Conservation (phyloP, 2,797 vertebrate genomes). For the Rhinatrema bivittatum region DNA sequence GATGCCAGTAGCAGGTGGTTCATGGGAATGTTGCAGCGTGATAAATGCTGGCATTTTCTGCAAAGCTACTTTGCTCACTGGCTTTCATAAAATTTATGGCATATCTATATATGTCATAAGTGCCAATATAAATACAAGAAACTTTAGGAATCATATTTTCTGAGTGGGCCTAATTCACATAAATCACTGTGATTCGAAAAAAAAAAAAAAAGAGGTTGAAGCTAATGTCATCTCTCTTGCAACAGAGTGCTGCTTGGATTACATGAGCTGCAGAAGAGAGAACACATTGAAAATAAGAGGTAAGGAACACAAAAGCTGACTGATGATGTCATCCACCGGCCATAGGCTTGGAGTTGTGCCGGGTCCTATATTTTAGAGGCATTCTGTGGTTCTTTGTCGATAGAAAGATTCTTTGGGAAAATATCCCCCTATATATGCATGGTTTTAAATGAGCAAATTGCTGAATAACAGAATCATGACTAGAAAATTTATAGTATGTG, state of each 20-base stretch:
- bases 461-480: too few species aligned
- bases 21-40: neutral
- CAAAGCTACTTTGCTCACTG: slow-evolving; percentile 2
- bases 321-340: neutral
- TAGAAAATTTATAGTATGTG: too few species aligned
- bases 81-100: slow-evolving; percentile 9
- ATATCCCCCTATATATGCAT: too few species aligned
- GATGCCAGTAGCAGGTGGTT: neutral
- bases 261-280: neutral
- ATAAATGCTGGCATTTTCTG: neutral
- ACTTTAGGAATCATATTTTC: slow-evolving; percentile 8
- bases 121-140: slow-evolving; percentile 15
- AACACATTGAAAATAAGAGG: neutral
- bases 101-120: neutral
- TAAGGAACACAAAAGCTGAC: neutral
- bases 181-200: slow-evolving; percentile 7
- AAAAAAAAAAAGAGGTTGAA: slow-evolving; percentile 9
- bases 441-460: too few species aligned
- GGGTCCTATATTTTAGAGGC: too few species aligned
- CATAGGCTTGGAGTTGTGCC: too few species aligned
- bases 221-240: neutral
- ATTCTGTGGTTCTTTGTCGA: too few species aligned
- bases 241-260: neutral
- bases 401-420: too few species aligned
- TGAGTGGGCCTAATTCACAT: slow-evolving; percentile 1